Conservation (phyloP, 2,888 invertebrate genomes). For the Acrocyrtus sp. region DNA sequence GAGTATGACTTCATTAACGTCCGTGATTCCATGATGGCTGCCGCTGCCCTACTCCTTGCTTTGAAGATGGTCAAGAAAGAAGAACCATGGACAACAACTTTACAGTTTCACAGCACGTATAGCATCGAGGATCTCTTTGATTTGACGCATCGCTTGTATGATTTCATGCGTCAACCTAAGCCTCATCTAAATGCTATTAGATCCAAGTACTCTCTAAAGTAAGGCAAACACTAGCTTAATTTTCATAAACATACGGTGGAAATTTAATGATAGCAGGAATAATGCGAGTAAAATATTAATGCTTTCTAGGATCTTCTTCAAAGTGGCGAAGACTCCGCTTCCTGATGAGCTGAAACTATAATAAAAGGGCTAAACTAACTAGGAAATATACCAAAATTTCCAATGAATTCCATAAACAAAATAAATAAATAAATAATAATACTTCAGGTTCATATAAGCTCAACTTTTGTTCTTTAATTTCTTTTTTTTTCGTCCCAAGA, state of each 20-base stretch:
- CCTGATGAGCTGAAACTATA: conserved; percentile 63
- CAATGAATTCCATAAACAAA: too few species aligned
- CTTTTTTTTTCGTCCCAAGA: conserved; percentile 30
- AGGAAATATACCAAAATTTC: too few species aligned
- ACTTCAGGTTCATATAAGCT: conserved; percentile 25
- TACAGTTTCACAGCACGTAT: conserved; percentile 86
- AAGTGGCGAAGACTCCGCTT: conserved; percentile 85
- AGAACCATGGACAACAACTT: conserved; percentile 78
- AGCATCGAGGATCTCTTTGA: conserved; percentile 77
- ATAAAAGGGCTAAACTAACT: too few species aligned
- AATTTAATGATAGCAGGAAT: too few species aligned
- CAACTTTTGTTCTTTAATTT: conserved; percentile 39
- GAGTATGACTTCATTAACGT: conserved; percentile 83
- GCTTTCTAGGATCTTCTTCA: conserved; percentile 83
- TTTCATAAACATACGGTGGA: too few species aligned
- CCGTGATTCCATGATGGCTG: conserved; percentile 91
- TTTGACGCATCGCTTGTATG: conserved; percentile 79
- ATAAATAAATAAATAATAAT: not conserved
- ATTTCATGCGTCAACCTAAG: conserved; percentile 80
- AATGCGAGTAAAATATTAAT: too few species aligned
- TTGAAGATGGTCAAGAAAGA: conserved; percentile 81
- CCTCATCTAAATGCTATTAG: conserved; percentile 85
- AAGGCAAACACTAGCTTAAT: conserved; percentile 65
- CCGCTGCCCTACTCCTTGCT: conserved; percentile 88
- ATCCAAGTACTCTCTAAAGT: conserved; percentile 93